Evolutionary conservation across 2,113 vertebrate genomes (phyloP), one percentile per base, ranked within the genome.

Genomic region (Silurus meridionalis): DNA sequence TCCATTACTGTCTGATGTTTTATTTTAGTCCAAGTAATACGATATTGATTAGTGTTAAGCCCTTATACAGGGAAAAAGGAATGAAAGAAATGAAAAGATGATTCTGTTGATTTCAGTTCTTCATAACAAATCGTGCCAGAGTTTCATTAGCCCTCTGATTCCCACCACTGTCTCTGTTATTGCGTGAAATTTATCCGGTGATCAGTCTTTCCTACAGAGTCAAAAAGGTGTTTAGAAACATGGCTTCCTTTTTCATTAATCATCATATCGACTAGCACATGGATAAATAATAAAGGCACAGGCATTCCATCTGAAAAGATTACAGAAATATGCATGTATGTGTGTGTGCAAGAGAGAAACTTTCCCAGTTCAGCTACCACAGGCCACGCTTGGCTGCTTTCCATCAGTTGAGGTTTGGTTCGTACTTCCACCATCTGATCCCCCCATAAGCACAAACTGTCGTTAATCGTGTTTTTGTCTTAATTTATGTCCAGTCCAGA

Each of bases 21-120:
- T 80, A 80, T 61, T 52, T 86, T 57, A 64, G 75, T 17, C 60
- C 14, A 21, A 63, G 23, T 87, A 82, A 87, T 89, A 80, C 48
- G 7, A 88, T 92, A 93, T 92, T 91, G 93, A 94, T 94, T 91
- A 92, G 87, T 80, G 75, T 81, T 83, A 63, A 78, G 52, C 17
- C 21, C 13, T 46, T 71, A 37, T 79, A 28, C 50, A 37, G 6
- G 64, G 52, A 80, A 52, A 66, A 86, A 17, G 78, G 69, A 81
- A 86, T 69, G 78, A 64, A 53, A 55, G 81, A 67, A 48, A 61
- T 48, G 60, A 66, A 75, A 55, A 86, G 57, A 86, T 64, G 85
- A 66, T 75, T 55, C 15, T 50, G 83, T 55, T 79, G 61, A 85
- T 80, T 85, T 57, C 50, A 8, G 17, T 60, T 57, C 72, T 58